Percentiles rank a stretch among this genome's conserved stretches.
Conservation (phyloP, 2,888 invertebrate species). For the Hemicrepidius hirtus region DNA sequence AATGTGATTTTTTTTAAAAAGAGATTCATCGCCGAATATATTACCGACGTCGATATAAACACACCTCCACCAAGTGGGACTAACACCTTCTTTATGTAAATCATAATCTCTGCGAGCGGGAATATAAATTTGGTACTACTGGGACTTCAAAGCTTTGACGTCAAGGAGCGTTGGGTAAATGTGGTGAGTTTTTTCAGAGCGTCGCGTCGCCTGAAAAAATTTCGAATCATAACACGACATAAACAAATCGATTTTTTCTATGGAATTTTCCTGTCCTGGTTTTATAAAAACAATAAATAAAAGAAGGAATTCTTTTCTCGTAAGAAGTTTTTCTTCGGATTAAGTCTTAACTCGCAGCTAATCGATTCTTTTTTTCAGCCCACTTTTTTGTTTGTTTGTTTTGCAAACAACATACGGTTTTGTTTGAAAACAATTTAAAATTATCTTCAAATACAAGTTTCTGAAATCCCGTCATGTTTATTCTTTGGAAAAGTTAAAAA, state of each 20-base stretch:
- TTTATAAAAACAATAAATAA: too few relatives aligned
- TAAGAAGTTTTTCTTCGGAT: slow-evolving; percentile 15
- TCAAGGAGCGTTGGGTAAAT: slow-evolving; percentile 4
- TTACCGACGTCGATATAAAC: slow-evolving; percentile 6
- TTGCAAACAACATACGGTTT: too few relatives aligned
- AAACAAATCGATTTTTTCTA: neutral
- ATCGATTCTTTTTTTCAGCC: neutral
- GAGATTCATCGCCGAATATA: neutral
- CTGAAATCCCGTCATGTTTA: neutral
- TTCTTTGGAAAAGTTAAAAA: slow-evolving; percentile 2
- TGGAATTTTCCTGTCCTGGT: too few relatives aligned
- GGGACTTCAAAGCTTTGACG: slow-evolving; percentile 34
- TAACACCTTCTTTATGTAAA: slow-evolving; percentile 34
- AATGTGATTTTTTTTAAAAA: neutral
- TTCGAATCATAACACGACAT: neutral
- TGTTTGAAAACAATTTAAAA: too few relatives aligned
- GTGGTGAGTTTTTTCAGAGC: slow-evolving; percentile 4
- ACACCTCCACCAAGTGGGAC: slow-evolving; percentile 18
- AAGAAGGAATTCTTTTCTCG: neutral
- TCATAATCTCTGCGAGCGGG: slow-evolving; percentile 20
- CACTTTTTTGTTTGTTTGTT: neutral
- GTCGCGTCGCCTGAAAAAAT: neutral
- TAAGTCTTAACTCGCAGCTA: neutral
- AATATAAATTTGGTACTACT: slow-evolving; percentile 18
- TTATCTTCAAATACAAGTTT: too few relatives aligned